Base-by-base conservation (phyloP, 1,140 invertebrate genomes). In the Hyles euphorbiae region DNA sequence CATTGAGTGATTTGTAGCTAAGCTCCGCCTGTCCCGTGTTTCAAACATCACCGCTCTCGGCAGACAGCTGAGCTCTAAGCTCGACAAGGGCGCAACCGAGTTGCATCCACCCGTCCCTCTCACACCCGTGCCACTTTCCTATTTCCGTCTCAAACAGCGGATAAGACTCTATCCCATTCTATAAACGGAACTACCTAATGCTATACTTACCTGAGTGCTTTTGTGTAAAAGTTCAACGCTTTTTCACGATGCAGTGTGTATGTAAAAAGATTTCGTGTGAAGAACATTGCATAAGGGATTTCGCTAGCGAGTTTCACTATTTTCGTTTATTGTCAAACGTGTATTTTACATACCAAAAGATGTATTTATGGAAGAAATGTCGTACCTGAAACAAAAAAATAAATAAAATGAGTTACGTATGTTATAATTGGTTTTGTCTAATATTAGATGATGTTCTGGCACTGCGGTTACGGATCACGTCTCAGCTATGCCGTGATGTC, bases 1-100 rank as follows among this genome's bases (percentile, higher is more conserved):
- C 88, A 88, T 84, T 90, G 88, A 90, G 88, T 90, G 88, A 89
- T 90, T 90, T 90, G 88, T 89, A 83, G 88, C 87, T 88, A 87
- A 89, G 87, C 88, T 82, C 87, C 88, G 85, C 88, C 88, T 87
- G 88, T 90, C 86, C 87, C 78, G 82, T 87, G 88, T 89, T 89
- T 90, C 87, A 90, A 90, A 89, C 88, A 89, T 89, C 88, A 89
- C 78, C 77, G 81, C 82, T 82, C 71, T 63, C 73, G 70, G 77
- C 75, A 83, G 83, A 87, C 83, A 87, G 83, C 85, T 88, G 85
- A 88, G 81, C 77, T 74, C 74, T 83, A 84, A 83, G 82, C 78
- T 78, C 72, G 76, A 74, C 74, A 77, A 74, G 72, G 78, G 73
- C 76, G 80, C 69, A 77, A 75, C 75, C 63, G 71, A 80, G 67